Evolutionary conservation across 2,113 vertebrate species (phyloP).

Genomic region (Gasterosteus nipponicus): DNA sequence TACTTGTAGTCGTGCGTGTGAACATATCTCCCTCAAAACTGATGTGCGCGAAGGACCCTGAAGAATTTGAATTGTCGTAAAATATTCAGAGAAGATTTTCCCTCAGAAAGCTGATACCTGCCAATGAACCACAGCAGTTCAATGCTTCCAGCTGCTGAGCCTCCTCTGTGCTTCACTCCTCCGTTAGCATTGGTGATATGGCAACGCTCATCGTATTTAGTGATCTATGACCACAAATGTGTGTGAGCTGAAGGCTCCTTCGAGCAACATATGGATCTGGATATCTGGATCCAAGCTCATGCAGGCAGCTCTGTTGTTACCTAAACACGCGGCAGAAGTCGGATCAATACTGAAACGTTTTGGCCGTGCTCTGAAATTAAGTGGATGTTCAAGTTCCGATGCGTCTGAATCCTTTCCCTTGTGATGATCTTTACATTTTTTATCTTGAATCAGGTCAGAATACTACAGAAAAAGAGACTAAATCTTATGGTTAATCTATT

Average conservation of each 20-base stretch:
- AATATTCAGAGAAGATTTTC: constrained; percentile 61
- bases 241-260: not conserved
- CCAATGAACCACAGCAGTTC: constrained; percentile 50
- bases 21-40: constrained; percentile 26
- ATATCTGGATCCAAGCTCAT: not conserved
- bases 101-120: constrained; percentile 53
- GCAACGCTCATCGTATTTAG: not conserved
- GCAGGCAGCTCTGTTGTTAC: not conserved
- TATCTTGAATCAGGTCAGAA: not conserved
- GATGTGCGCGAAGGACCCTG: constrained; percentile 38
- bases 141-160: constrained; percentile 40
- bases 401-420: too few species aligned
- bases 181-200: not conserved
- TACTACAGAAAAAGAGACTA: not conserved
- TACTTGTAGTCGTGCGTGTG: constrained; percentile 1
- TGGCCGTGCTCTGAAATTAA: too few species aligned
- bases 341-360: not conserved
- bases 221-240: not conserved
- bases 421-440: not conserved
- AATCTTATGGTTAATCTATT: not conserved
- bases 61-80: constrained; percentile 70
- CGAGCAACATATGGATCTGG: not conserved
- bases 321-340: not conserved
- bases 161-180: not conserved
- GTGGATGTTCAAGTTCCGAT: too few species aligned